A percentile compares a stretch with the other conserved stretches of the same genome.
These are phyloP conservation scores for Argyra leucocephala DNA, from an alignment of 2,888 invertebrate species.

Conservation along the genomic window DNA sequence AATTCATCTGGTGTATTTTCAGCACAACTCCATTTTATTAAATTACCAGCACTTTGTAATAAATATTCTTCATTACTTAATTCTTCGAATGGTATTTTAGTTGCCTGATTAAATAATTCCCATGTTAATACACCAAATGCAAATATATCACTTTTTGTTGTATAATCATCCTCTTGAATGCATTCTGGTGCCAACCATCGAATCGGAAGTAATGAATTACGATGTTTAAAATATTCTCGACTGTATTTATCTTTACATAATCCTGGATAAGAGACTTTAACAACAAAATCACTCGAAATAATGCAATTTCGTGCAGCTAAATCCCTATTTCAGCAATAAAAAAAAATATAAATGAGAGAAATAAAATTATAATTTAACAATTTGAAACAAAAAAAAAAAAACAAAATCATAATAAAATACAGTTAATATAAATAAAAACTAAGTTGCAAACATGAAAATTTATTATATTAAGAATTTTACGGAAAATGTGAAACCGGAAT, in stretches of 20 bases:
- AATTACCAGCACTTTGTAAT: slow-evolving; percentile 42
- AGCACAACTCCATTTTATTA: slow-evolving; percentile 60
- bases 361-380: slow-evolving; percentile 15
- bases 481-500: not conserved
- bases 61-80: slow-evolving; percentile 39
- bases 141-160: slow-evolving; percentile 88
- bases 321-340: slow-evolving; percentile 55
- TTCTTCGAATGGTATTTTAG: slow-evolving; percentile 59
- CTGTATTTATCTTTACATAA: slow-evolving; percentile 77
- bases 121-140: slow-evolving; percentile 81
- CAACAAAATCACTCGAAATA: slow-evolving; percentile 64
- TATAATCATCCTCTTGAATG: slow-evolving; percentile 79
- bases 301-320: slow-evolving; percentile 86
- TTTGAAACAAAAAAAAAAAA: slow-evolving; percentile 16
- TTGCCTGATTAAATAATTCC: slow-evolving; percentile 78
- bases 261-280: slow-evolving; percentile 75
- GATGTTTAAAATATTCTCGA: slow-evolving; percentile 78
- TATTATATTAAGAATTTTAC: not conserved
- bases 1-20: slow-evolving; percentile 54
- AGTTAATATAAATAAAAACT: too few species aligned
- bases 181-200: slow-evolving; percentile 88
- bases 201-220: slow-evolving; percentile 74
- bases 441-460: not conserved
- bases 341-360: slow-evolving; percentile 12
- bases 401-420: not conserved